Evolutionary conservation across 2,888 invertebrate species (phyloP), one percentile per base, ranked within the genome.

Genomic region (Atrina japonica): DNA sequence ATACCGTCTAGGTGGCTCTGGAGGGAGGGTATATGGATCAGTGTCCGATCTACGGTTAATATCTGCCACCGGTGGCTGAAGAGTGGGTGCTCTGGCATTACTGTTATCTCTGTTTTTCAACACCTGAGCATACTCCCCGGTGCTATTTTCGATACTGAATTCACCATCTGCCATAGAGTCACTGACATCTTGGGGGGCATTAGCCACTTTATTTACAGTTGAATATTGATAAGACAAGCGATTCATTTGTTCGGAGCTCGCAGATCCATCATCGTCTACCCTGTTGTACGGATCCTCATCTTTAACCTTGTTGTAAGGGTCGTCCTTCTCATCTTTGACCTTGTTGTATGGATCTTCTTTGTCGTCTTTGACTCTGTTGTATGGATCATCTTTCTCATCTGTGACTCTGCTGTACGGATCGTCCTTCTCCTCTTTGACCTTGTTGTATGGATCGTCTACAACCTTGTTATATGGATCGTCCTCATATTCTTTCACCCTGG

Each of bases 391-490:
- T 56, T 70, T 64, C 29, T 40, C 60, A 53, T 64, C 75, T 56
- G 70, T 66, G 16, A 75, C 59, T 45, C 64, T 70, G 59, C 73
- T 73, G 50, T 75, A 79, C 3, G 78, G 60, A 43, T 76, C 76
- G 69, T 69, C 67, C 18, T 73, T 67, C 5, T 79, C 77, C 49
- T 78, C 78, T 47, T 78, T 76, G 2, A 78, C 74, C 40, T 68
- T 80, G 18, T 75, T 75, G 43, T 77, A 81, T 18, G 82, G 81
- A 29, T 72, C 71, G 25, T 72, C 66, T 14, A 61, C 52, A 9
- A 76, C 77, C 47, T 74, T 77, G 45, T 75, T 75, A 68, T 78
- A 80, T 0, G 82, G 80, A 49, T 82, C 82, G 35, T 80, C 70
- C 6, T 56, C 40, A 49, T 70, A 70, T 11, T 71, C 76, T 18